Base-by-base conservation (phyloP, 2,797 vertebrate species). In the Tinamus major region DNA sequence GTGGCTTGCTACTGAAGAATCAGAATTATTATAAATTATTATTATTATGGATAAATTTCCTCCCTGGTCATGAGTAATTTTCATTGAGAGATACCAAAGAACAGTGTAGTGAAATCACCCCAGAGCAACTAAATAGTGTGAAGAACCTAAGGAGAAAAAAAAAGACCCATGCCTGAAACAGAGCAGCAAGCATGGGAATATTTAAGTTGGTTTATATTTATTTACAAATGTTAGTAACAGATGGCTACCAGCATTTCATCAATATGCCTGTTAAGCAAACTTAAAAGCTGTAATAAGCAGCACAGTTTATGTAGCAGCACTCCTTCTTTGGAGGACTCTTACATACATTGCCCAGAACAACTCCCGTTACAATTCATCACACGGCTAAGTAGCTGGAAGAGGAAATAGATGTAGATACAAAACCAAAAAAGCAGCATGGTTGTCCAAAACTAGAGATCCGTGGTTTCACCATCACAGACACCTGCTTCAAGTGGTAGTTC, bases 141-240 rank as follows among this genome's bases (percentile, higher is more conserved):
- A 88, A 86, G 58, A 74, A 78, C 53, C 71, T 6, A 1, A 2
- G 24, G 48, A 49, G 23, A 23, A 23, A 49, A 21, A 13, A 14
- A 16, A 39, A 87, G 8, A 37, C n/a, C 18, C 13, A 37, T 64
- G 74, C 85, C 87, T 95, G 87, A 93, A 92, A 92, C n/a, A 72
- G 81, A 93, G 62, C 89, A 94, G 74, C 64, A 37, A 86, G 39
- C 49, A 1, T 6, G 44, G 55, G 79, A 67, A 63, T 92, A 69
- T 87, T 95, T 94, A 63, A 39, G 55, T 78, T 89, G 35, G 55
- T 91, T 91, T 95, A 15, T 85, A 83, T 95, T 96, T 96, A 83
- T 95, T 96, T 96, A 81, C 44, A 27, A 95, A 81, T 48, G 76
- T 58, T 85, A 69, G 63, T 75, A 86, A 89, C 94, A 96, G 94